Percentiles rank a stretch among this genome's conserved stretches.
Conservation (phyloP, 64 coral and sea anemone species). For the Porites australiensis region DNA sequence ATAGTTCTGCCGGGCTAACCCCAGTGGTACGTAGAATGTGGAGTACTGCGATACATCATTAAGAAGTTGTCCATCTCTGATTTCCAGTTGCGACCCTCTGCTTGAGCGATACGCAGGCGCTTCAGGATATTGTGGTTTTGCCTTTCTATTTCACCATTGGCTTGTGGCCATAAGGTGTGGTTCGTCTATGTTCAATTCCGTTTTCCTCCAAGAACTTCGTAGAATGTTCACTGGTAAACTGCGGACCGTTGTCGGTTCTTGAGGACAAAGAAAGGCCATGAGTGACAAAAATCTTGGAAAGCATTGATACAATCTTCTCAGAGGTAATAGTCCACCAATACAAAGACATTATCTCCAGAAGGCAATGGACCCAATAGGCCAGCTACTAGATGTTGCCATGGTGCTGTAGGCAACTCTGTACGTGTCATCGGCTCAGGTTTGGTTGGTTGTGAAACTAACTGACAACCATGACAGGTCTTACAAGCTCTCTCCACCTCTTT, state of each 20-base stretch:
- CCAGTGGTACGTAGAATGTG: too few relatives aligned
- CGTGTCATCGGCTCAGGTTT: slow-evolving; percentile 46
- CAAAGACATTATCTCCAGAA: slow-evolving; percentile 60
- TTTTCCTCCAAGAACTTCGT: slow-evolving; percentile 28
- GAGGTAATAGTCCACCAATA: slow-evolving; percentile 30
- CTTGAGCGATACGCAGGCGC: too few relatives aligned
- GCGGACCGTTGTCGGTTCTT: slow-evolving; percentile 56
- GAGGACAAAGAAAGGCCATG: slow-evolving; percentile 53
- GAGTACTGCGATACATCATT: too few relatives aligned
- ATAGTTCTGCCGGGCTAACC: too few relatives aligned
- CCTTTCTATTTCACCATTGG: slow-evolving; percentile 21
- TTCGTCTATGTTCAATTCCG: slow-evolving; percentile 47
- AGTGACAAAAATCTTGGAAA: slow-evolving; percentile 63
- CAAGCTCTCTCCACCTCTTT: too few relatives aligned
- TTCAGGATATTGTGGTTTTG: slow-evolving; percentile 7
- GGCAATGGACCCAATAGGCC: slow-evolving; percentile 61
- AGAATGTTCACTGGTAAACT: slow-evolving; percentile 45
- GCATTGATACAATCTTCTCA: too few relatives aligned
- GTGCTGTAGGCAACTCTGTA: slow-evolving; percentile 41
- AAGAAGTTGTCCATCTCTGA: too few relatives aligned
- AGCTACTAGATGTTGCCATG: slow-evolving; percentile 52
- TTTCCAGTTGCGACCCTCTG: too few relatives aligned
- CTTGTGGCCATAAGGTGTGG: slow-evolving; percentile 53
- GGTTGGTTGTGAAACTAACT: slow-evolving; percentile 42
- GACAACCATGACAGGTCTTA: slow-evolving; percentile 43